Evolutionary conservation across 64 coral and sea anemone species (phyloP), one percentile per base, ranked within the genome.

Genomic region (Stylophora pistillata): DNA sequence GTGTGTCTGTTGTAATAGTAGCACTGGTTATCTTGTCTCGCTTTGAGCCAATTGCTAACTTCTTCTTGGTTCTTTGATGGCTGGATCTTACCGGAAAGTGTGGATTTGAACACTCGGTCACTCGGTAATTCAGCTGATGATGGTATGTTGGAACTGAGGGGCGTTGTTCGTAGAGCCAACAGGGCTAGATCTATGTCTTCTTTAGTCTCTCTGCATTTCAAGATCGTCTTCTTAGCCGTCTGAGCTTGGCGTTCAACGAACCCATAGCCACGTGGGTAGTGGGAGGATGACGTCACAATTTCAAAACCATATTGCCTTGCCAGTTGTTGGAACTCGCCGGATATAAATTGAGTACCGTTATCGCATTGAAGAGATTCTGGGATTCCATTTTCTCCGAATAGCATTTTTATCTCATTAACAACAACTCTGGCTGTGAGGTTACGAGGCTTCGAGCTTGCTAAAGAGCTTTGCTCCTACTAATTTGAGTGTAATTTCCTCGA

Each of bases 231-330:
- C 69, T 86, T 86, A 25, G 74, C 85, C 29, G 85, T 86, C 53
- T 86, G 69, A 7, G 74, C 85, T 86, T 88, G 71, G 15, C 71
- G 71, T 88, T 88, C 72, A 29, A 88, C 58, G 23, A 87, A 87
- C 33, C 86, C 72, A 71, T 88, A 53, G 29, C 86, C 86, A 57
- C 71, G 55, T 88, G 52, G 86, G 28, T 88, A 88, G 53, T 85
- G 68, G 23, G 82, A 63, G 11, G 82, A 85, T 41, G 61, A 85
- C 27, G 63, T 85, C 30, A 85, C 56, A 20, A 88, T 55, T 55
- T 75, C 73, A 58, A 88, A 88, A 41, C 86, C 53, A 76, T 75
- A 58, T 60, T 74, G 61, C 23, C 30, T 87, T 58, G 85, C 61
- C 56, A 87, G 73, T 56, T 74, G 55, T 12, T 75, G 85, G 72